phyloP scores from a whole-genome alignment of 2,797 vertebrate genomes.

The Manis crassicaudata region DNA sequence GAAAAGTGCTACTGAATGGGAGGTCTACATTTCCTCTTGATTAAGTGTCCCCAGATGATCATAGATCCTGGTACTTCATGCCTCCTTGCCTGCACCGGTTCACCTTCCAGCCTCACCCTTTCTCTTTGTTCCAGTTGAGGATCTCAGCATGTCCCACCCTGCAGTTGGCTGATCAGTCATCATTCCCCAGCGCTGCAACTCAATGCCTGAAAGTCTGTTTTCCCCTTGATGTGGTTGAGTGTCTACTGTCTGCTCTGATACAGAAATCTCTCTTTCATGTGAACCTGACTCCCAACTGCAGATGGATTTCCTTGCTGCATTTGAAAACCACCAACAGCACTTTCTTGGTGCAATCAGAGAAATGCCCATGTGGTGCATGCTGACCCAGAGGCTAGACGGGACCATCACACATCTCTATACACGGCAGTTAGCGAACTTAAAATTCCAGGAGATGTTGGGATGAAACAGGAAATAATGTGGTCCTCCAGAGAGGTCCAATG shows the following conservation, averaged over 20 bases:
- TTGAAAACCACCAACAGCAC: background rate
- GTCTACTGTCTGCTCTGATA: conserved; percentile 42
- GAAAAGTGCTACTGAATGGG: conserved; percentile 77
- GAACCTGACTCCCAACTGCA: background rate
- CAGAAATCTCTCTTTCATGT: conserved; percentile 51
- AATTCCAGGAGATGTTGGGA: background rate
- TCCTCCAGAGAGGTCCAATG: background rate
- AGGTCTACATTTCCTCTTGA: conserved; percentile 71
- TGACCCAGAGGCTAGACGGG: background rate
- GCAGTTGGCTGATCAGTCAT: conserved; percentile 45
- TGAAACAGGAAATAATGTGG: background rate
- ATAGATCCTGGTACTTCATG: background rate
- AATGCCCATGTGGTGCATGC: background rate
- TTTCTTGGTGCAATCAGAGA: background rate
- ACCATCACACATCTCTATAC: background rate
- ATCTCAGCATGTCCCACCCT: background rate
- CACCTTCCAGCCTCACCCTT: conserved; percentile 14
- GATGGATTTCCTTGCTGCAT: conserved; percentile 49
- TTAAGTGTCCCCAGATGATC: conserved; percentile 77
- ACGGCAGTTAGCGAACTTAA: background rate
- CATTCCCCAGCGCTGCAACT: background rate
- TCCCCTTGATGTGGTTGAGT: conserved; percentile 55
- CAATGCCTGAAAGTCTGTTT: background rate
- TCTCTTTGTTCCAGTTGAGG: background rate
- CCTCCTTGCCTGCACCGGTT: background rate